A percentile compares a stretch with the other conserved stretches of the same genome.
These are phyloP conservation scores for Xenentodon cancila DNA, from an alignment of 2,797 vertebrate genomes.

Conservation along the genomic window DNA sequence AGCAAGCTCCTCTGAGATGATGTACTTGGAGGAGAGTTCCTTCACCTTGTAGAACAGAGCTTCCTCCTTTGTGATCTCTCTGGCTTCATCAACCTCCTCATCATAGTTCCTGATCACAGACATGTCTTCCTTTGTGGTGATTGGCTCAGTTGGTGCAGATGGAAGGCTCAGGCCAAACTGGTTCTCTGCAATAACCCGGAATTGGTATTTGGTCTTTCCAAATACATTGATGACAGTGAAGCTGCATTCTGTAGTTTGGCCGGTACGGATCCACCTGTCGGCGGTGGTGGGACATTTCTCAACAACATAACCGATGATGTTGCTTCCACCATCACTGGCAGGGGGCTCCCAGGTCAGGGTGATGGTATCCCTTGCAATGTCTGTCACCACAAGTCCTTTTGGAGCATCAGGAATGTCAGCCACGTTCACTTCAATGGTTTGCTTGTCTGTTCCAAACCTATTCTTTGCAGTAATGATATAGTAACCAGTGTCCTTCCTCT, in stretches of 20 bases:
- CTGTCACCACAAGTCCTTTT: constrained; percentile 89
- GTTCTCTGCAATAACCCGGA: constrained; percentile 96
- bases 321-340: constrained; percentile 92
- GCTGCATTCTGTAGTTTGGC: constrained; percentile 89
- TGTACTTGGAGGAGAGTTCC: constrained; percentile 91
- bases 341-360: constrained; percentile 94
- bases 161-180: constrained; percentile 93
- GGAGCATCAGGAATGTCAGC: constrained; percentile 96
- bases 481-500: constrained; percentile 94
- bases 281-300: constrained; percentile 95
- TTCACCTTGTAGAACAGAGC: constrained; percentile 91
- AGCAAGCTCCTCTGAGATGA: constrained; percentile 95
- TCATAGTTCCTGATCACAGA: constrained; percentile 95
- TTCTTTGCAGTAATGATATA: constrained; percentile 98
- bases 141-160: constrained; percentile 90
- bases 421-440: constrained; percentile 96
- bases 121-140: constrained; percentile 96
- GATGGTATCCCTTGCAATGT: constrained; percentile 92
- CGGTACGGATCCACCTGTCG: constrained; percentile 97
- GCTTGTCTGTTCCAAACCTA: constrained; percentile 96
- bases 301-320: constrained; percentile 91
- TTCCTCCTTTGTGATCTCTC: constrained; percentile 88
- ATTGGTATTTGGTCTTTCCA: constrained; percentile 98
- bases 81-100: constrained; percentile 94
- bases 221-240: constrained; percentile 94